Evolutionary conservation across 2,113 vertebrate species (phyloP), one percentile per base, ranked within the genome.

Genomic region (Bagarius yarrelli): DNA sequence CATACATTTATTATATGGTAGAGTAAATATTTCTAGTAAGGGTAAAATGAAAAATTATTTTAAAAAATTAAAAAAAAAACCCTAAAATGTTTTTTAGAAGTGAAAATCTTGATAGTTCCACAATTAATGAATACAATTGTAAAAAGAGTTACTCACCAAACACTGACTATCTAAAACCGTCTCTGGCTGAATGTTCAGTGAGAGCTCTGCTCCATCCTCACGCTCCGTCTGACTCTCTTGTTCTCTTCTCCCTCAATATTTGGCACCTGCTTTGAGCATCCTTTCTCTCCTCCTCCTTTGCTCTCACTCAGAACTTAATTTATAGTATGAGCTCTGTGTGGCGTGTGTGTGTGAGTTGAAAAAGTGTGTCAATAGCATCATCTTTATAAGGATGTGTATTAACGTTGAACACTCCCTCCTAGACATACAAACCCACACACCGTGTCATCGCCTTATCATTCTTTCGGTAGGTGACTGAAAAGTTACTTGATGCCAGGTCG

Each of bases 191-290:
- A 75, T 86, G 84, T 73, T 71, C 80, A 81, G 83, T 80, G 80
- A 89, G 83, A 91, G 83, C 86, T 89, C 75, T 86, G 92, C 86
- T 88, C 87, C 86, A 91, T 88, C 90, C 86, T 76, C 74, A 44
- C 36, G 59, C 86, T 34, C 56, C 78, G 64, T 74, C 60, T 67
- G 80, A 40, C 63, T 78, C 60, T 73, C 69, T 73, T 60, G 30
- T 21, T 84, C 80, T 84, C 71, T 70, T 80, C 69, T 79, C 30
- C 82, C 77, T 86, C 67, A 60, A 88, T 92, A 91, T 90, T 89
- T 89, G 89, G 89, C 90, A 93, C 91, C 92, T 92, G 90, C 89
- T 87, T 83, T 76, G 88, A 92, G 90, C 91, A 90, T 92, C 91
- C 86, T 88, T 87, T 88, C 89, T 91, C 89, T 78, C 88, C 83